A percentile compares a stretch with the other conserved stretches of the same genome.
Evolutionary conservation across 2,797 vertebrate genomes (phyloP).

Genomic region (Spondyliosoma cantharus): DNA sequence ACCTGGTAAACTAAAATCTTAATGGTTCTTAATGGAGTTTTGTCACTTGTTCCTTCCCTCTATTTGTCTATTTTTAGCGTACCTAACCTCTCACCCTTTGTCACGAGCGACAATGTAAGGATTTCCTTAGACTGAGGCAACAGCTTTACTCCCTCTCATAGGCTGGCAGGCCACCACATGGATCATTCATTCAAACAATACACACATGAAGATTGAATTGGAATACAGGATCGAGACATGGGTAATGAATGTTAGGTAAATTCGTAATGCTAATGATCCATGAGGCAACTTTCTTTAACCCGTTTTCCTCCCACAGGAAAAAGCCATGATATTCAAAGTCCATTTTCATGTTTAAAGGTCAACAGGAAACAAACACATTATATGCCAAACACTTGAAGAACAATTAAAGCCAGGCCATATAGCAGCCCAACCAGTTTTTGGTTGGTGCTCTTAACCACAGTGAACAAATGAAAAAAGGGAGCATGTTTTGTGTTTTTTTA

Average conservation of each 20-base stretch:
- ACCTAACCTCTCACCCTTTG: conserved; percentile 63
- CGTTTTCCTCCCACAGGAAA: neutral
- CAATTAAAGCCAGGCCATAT: neutral
- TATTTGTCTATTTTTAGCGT: conserved; percentile 75
- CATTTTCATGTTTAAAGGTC: conserved; percentile 28
- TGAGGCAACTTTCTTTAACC: neutral
- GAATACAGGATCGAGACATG: neutral
- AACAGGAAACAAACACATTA: conserved; percentile 16
- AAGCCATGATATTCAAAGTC: conserved; percentile 20
- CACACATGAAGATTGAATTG: conserved; percentile 13
- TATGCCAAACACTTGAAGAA: conserved; percentile 4
- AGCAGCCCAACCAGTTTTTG: neutral
- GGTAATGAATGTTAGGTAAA: neutral
- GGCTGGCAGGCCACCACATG: conserved; percentile 3
- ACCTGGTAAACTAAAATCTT: neutral
- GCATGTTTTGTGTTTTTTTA: conserved; percentile 55
- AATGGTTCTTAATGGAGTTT: conserved; percentile 11
- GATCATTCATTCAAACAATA: conserved; percentile 35
- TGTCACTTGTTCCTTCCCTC: conserved; percentile 30
- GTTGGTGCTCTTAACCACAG: conserved; percentile 12
- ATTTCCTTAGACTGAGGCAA: conserved; percentile 74
- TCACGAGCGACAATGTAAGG: conserved; percentile 76
- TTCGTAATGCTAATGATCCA: conserved; percentile 6
- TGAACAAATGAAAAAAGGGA: conserved; percentile 37
- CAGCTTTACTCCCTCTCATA: conserved; percentile 3